A percentile compares a stretch with the other conserved stretches of the same genome.
phyloP scores from a whole-genome alignment of 2,113 vertebrate species.

The Anguilla rostrata region DNA sequence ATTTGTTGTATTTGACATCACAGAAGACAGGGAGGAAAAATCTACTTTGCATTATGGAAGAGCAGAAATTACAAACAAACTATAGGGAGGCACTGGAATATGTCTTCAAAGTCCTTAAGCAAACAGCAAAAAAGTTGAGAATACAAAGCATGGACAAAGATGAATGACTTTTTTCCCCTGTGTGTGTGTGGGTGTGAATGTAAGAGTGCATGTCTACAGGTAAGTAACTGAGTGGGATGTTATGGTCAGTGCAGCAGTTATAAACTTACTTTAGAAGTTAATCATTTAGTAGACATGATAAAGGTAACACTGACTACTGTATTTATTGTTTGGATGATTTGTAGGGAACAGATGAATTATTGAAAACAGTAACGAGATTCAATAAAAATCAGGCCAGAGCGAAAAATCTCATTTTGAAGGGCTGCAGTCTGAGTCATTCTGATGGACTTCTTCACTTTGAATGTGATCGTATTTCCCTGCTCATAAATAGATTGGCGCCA shows the following conservation, averaged over 20 bases:
- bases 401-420: conserved; percentile 10
- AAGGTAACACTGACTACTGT: neutral
- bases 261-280: conserved; percentile 1
- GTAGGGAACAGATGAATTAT: neutral
- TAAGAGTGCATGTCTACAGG: neutral
- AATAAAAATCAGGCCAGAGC: neutral
- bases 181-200: neutral
- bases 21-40: no score
- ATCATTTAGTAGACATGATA: no score
- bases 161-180: neutral
- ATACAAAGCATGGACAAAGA: neutral
- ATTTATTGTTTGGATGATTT: neutral
- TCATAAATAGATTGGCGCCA: neutral
- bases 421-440: neutral
- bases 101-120: neutral
- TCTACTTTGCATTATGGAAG: no score
- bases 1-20: no score
- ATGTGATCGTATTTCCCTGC: neutral
- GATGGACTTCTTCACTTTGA: neutral
- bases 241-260: conserved; percentile 5
- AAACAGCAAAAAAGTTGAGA: neutral
- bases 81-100: neutral
- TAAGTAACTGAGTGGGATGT: conserved; percentile 1
- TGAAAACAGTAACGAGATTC: conserved; percentile 12
- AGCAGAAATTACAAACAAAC: neutral